phyloP scores from a whole-genome alignment of 2,888 invertebrate species.

The Sussaba pulchella region DNA sequence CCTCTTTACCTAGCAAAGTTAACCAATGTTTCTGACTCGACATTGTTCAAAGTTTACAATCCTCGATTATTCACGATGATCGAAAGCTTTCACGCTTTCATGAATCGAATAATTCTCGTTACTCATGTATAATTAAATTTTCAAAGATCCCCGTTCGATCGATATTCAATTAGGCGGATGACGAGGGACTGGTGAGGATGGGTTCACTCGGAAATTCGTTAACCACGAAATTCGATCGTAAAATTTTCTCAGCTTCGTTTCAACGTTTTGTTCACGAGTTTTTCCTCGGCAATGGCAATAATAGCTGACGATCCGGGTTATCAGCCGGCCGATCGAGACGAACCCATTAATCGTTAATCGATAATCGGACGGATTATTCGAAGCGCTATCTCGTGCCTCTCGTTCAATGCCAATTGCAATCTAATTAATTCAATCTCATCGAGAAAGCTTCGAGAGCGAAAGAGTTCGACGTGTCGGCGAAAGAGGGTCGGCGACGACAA shows the following conservation, averaged over 20 bases:
- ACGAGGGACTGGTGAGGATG: conserved; percentile 4
- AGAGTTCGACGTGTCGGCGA: neutral
- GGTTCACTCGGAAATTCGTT: neutral
- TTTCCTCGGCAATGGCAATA: conserved; percentile 39
- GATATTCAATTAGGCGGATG: conserved; percentile 53
- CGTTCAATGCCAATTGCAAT: conserved; percentile 22
- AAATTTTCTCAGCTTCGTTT: conserved; percentile 16
- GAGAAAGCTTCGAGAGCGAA: conserved; percentile 25
- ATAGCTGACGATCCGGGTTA: conserved; percentile 31
- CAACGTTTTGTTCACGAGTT: neutral
- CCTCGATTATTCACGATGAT: neutral
- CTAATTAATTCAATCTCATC: conserved; percentile 43
- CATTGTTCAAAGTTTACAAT: conserved; percentile 37
- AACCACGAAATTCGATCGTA: conserved; percentile 1
- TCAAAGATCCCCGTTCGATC: conserved; percentile 37
- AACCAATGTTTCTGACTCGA: conserved; percentile 16
- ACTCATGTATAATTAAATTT: conserved; percentile 36
- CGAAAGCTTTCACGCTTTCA: conserved; percentile 13
- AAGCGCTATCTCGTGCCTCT: neutral
- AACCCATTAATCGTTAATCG: conserved; percentile 47
- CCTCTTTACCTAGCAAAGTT: conserved; percentile 29
- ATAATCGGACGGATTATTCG: conserved; percentile 19
- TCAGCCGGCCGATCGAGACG: conserved; percentile 31
- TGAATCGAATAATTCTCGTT: conserved; percentile 41
- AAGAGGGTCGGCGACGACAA: neutral